Conservation (phyloP, 2,797 vertebrate species). For the Aldrovandia affinis region DNA sequence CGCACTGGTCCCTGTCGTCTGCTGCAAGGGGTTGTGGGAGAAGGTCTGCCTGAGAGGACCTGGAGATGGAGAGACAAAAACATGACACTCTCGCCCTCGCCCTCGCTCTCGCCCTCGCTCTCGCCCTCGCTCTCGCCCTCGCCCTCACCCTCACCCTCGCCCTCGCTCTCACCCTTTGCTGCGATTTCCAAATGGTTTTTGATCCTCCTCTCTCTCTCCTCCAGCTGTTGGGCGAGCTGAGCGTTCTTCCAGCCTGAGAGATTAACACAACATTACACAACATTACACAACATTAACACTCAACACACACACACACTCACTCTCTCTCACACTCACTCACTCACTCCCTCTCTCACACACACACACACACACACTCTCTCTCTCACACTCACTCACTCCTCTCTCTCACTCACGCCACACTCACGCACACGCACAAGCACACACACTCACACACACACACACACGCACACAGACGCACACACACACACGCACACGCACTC, state of each 20-base stretch:
- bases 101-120: neutral
- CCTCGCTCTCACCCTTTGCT: constrained; percentile 74
- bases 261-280: neutral
- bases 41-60: constrained; percentile 88
- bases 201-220: constrained; percentile 80
- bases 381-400: neutral
- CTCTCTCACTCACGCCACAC: neutral
- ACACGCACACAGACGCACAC: neutral
- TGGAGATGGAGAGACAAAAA: constrained; percentile 37
- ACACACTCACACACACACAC: neutral
- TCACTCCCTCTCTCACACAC: no score
- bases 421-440: neutral
- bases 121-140: neutral
- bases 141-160: neutral
- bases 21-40: constrained; percentile 83
- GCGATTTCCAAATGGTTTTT: constrained; percentile 83
- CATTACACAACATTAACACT: neutral
- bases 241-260: constrained; percentile 84
- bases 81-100: neutral
- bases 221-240: constrained; percentile 75
- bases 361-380: neutral
- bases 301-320: neutral
- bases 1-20: constrained; percentile 44
- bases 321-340: neutral
- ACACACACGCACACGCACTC: neutral